phyloP scores from a whole-genome alignment of 2,888 invertebrate genomes.

The Drosophila emarginata region DNA sequence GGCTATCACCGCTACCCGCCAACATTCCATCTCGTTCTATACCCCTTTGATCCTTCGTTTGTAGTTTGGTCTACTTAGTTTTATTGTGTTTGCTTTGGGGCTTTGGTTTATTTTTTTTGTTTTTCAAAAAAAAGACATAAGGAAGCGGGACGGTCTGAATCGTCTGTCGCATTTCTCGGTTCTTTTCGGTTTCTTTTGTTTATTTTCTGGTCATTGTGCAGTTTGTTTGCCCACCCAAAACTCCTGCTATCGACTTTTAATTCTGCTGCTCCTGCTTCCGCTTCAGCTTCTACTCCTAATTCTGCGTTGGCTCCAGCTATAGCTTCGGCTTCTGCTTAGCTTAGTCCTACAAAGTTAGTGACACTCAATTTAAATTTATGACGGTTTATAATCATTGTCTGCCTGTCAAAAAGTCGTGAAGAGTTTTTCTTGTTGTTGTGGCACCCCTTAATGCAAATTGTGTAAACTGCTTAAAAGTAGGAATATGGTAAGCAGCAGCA shows the following conservation, averaged over 20 bases:
- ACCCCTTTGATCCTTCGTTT: conserved; percentile 19
- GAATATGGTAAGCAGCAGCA: conserved; percentile 28
- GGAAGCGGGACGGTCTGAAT: not conserved
- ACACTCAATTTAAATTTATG: conserved; percentile 71
- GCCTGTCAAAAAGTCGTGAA: conserved; percentile 56
- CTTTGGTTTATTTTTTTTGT: conserved; percentile 31
- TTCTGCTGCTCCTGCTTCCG: not conserved
- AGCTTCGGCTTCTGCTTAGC: conserved; percentile 8
- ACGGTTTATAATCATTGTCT: conserved; percentile 67
- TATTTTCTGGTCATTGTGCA: conserved; percentile 66
- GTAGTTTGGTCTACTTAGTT: conserved; percentile 55
- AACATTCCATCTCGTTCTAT: not conserved
- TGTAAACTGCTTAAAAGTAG: conserved; percentile 62
- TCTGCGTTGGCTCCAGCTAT: not conserved
- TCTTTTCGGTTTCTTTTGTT: conserved; percentile 57
- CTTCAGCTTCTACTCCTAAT: not conserved
- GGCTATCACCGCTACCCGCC: conserved; percentile 7
- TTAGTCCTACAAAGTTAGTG: conserved; percentile 55
- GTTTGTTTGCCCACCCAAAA: conserved; percentile 59
- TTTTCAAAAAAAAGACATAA: conserved; percentile 13
- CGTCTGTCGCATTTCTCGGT: conserved; percentile 47
- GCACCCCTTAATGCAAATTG: conserved; percentile 42
- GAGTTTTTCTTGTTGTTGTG: conserved; percentile 22
- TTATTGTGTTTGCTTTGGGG: conserved; percentile 67
- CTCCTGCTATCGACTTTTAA: conserved; percentile 10